A percentile compares a stretch with the other conserved stretches of the same genome.
Conservation (phyloP, 2,113 vertebrate species). For the Pelmatolapia mariae region DNA sequence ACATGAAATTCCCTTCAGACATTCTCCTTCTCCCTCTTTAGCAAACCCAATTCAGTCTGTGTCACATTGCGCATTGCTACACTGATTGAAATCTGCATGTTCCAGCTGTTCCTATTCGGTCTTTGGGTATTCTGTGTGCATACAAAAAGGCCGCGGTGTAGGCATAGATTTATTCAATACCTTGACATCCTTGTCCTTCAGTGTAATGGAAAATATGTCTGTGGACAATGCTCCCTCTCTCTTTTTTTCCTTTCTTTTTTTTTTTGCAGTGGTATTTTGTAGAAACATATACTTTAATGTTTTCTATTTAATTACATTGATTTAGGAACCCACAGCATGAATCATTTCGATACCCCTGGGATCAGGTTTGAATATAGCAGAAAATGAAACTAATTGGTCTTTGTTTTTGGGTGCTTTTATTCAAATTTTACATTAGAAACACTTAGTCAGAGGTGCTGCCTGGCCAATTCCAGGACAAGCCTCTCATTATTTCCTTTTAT, state of each 20-base stretch:
- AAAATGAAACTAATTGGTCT: background rate
- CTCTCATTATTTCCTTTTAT: background rate
- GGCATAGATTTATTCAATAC: background rate
- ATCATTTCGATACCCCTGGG: background rate
- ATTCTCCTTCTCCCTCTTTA: background rate
- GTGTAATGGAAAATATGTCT: background rate
- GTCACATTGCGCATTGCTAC: background rate
- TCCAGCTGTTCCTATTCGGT: background rate
- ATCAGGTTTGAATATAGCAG: background rate
- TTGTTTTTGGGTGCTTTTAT: background rate
- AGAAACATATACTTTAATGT: background rate
- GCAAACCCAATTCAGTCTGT: background rate
- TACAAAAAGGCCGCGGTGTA: background rate
- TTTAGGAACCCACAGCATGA: background rate
- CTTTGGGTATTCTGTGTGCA: background rate
- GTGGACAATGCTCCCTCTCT: background rate
- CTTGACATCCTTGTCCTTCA: background rate
- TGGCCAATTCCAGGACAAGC: background rate
- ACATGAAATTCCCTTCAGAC: background rate
- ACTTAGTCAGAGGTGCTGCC: background rate
- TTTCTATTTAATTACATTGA: background rate
- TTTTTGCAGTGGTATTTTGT: background rate
- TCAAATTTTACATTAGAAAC: background rate
- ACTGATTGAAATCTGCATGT: constrained; percentile 16
- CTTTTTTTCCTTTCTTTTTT: background rate